Conservation (phyloP, 2,888 invertebrate genomes). For the Aphrophora alni region DNA sequence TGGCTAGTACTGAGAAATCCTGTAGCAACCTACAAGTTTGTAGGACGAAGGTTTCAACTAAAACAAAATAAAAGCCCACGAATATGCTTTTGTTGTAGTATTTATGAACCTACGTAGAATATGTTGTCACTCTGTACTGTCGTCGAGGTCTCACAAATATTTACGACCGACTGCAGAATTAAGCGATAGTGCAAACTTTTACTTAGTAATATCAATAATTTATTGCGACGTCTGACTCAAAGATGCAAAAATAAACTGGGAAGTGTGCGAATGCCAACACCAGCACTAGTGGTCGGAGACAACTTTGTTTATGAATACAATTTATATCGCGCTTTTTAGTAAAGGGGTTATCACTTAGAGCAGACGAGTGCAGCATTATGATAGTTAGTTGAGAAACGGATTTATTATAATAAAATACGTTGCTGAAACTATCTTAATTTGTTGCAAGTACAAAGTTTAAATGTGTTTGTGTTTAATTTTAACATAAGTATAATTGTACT, state of each 20-base stretch:
- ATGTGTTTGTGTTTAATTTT: too few relatives aligned
- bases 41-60: too few relatives aligned
- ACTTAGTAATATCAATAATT: conserved; percentile 2
- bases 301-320: neutral
- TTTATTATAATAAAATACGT: neutral
- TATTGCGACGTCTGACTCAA: neutral
- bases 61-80: too few relatives aligned
- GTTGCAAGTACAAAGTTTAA: too few relatives aligned
- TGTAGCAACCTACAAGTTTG: too few relatives aligned
- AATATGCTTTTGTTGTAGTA: too few relatives aligned
- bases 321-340: neutral
- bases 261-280: neutral
- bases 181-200: neutral
- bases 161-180: neutral
- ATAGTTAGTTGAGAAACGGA: too few relatives aligned
- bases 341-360: neutral
- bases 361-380: neutral
- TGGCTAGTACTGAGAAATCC: too few relatives aligned
- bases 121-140: too few relatives aligned
- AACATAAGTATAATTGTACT: too few relatives aligned
- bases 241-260: neutral
- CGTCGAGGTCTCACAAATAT: neutral
- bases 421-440: neutral
- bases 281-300: neutral
- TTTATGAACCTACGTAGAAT: too few relatives aligned